These are phyloP conservation scores for Erpobdella octoculata DNA, from an alignment of 2,888 invertebrate genomes.

Conservation along the genomic window DNA sequence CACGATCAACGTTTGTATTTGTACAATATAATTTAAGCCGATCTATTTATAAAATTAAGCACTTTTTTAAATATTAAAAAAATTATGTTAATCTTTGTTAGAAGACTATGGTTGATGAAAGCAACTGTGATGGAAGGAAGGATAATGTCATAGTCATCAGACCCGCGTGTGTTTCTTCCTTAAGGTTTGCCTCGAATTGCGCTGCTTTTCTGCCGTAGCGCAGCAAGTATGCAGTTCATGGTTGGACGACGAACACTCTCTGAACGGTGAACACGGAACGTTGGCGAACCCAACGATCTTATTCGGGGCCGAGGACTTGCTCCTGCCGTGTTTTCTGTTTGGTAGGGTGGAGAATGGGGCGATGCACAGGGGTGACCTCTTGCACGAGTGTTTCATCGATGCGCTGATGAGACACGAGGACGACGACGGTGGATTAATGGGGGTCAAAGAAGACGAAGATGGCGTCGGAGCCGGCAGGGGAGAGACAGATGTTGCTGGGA, in stretches of 20 bases:
- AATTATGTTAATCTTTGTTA: too few species aligned
- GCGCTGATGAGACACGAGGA: background rate
- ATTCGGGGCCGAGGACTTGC: background rate
- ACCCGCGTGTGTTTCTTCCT: background rate
- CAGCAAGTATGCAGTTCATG: background rate
- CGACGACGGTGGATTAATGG: background rate
- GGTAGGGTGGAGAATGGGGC: background rate
- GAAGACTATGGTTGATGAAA: too few species aligned
- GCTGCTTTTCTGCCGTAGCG: background rate
- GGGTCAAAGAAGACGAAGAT: background rate
- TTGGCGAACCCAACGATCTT: background rate
- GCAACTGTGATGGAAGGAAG: too few species aligned
- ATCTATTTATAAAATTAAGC: too few species aligned
- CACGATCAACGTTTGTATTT: too few species aligned
- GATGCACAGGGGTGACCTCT: background rate
- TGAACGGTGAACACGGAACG: background rate
- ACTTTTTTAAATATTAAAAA: too few species aligned
- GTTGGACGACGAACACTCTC: background rate
- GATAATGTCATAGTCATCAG: too few species aligned
- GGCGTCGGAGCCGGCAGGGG: background rate
- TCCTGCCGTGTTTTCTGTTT: background rate
- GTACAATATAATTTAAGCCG: too few species aligned
- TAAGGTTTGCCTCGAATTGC: too few species aligned
- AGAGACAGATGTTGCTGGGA: background rate
- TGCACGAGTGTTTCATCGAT: background rate